phyloP scores from a whole-genome alignment of 2,113 vertebrate genomes.

The Phrynocephalus versicolor region DNA sequence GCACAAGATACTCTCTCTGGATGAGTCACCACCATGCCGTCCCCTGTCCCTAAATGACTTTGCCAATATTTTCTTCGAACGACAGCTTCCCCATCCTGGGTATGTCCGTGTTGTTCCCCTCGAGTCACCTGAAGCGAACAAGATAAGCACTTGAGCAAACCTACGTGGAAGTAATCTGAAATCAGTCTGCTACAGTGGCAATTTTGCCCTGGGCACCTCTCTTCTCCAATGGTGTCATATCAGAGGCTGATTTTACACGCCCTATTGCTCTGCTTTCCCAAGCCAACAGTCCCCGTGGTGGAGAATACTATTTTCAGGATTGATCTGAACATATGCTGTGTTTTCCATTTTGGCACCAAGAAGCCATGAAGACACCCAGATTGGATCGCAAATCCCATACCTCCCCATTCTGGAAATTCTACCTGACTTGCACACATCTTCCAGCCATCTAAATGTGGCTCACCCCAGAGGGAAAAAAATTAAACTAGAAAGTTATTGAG shows the following conservation, averaged over 20 bases:
- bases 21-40: constrained; percentile 15
- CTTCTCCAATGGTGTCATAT: not conserved
- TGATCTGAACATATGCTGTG: not conserved
- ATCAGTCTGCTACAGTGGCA: not conserved
- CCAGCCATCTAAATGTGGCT: too few relatives aligned
- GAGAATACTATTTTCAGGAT: not conserved
- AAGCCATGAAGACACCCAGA: not conserved
- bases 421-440: too few relatives aligned
- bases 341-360: not conserved
- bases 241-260: not conserved
- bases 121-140: not conserved
- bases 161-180: not conserved
- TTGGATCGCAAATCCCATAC: too few relatives aligned
- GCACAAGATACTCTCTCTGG: not conserved
- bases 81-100: not conserved
- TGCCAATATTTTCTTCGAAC: constrained; percentile 18
- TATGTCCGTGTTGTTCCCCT: not conserved
- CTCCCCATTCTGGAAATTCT: too few relatives aligned
- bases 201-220: not conserved
- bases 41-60: constrained; percentile 12
- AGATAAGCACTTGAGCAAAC: not conserved
- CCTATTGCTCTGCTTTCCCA: not conserved
- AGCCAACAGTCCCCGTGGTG: not conserved
- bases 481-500: too few relatives aligned
- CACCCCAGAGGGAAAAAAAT: too few relatives aligned